Conservation (phyloP, 2,113 vertebrate genomes). For the Anoplopoma fimbria region DNA sequence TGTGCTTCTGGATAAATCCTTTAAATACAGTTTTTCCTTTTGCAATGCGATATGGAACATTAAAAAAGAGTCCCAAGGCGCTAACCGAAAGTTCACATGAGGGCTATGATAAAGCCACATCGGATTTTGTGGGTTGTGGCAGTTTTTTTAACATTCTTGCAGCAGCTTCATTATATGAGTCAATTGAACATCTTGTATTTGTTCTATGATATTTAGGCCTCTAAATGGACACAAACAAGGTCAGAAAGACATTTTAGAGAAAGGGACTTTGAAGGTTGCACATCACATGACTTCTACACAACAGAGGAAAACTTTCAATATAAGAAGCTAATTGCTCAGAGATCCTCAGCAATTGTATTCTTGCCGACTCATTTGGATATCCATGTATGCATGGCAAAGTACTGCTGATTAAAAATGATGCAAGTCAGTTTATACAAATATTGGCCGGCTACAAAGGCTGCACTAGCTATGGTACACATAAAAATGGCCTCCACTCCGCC, state of each 20-base stretch:
- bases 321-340: background rate
- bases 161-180: background rate
- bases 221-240: background rate
- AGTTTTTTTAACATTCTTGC: background rate
- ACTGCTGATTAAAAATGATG: background rate
- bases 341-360: background rate
- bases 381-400: background rate
- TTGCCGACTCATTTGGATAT: background rate
- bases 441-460: too few relatives aligned
- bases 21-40: background rate
- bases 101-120: background rate
- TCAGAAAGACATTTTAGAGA: too few relatives aligned
- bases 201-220: background rate
- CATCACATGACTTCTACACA: background rate
- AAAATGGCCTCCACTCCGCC: background rate
- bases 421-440: too few relatives aligned
- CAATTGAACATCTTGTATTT: background rate
- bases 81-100: slow-evolving; percentile 4
- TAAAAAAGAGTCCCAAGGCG: slow-evolving; percentile 12
- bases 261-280: background rate
- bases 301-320: background rate
- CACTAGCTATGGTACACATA: background rate
- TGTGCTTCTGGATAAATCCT: slow-evolving; percentile 15
- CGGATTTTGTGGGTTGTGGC: background rate
- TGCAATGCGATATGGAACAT: background rate